Evolutionary conservation across 2,797 vertebrate genomes (phyloP).

Genomic region (Spinibarbus caldwelli): DNA sequence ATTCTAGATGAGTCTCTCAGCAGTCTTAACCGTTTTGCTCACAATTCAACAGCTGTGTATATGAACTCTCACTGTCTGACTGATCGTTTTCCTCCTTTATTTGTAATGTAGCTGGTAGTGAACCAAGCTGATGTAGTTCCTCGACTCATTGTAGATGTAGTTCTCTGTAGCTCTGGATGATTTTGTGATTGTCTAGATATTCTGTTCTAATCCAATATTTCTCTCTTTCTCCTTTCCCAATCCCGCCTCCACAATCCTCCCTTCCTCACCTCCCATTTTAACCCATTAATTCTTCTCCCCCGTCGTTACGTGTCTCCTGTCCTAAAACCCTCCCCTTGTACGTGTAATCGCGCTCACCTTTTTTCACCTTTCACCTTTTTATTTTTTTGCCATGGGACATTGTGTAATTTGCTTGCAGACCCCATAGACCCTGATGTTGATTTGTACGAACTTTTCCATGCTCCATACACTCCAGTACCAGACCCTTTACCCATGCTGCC

Average conservation of each 20-base stretch:
- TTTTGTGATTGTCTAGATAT: conserved; percentile 40
- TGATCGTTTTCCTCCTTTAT: conserved; percentile 1
- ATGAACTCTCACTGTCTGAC: not conserved
- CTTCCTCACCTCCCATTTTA: conserved; percentile 63
- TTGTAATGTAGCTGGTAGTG: conserved; percentile 64
- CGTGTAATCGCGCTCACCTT: conserved; percentile 53
- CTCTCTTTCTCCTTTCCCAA: conserved; percentile 79
- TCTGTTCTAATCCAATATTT: conserved; percentile 81
- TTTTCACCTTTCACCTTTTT: conserved; percentile 72
- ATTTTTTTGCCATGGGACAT: conserved; percentile 65
- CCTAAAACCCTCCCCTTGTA: conserved; percentile 50
- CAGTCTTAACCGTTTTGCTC: not conserved
- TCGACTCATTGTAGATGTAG: conserved; percentile 41
- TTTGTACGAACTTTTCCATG: conserved; percentile 96
- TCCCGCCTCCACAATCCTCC: conserved; percentile 61
- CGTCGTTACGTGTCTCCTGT: conserved; percentile 17
- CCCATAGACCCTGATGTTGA: conserved; percentile 97
- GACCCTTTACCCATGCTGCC: conserved; percentile 99
- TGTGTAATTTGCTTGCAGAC: conserved; percentile 76
- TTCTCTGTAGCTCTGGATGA: conserved; percentile 31
- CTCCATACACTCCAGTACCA: conserved; percentile 99
- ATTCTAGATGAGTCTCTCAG: not conserved
- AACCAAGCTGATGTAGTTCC: conserved; percentile 21
- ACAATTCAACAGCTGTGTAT: not conserved
- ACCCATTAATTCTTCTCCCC: conserved; percentile 71